Evolutionary conservation across 2,888 invertebrate genomes (phyloP), one percentile per base, ranked within the genome.

Genomic region (Leptinotarsa peninsularis): DNA sequence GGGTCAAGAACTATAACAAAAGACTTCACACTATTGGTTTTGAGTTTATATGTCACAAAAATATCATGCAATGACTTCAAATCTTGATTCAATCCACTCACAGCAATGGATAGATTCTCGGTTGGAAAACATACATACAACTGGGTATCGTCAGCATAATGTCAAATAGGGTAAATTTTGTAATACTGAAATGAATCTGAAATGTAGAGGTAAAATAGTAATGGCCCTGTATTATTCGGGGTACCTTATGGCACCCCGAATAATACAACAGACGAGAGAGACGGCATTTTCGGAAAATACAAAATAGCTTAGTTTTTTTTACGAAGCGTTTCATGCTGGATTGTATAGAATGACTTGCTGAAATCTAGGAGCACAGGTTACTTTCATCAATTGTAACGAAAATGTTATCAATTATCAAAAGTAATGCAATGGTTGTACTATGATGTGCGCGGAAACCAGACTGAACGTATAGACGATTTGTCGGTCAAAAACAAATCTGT

Each of bases 61-160:
- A 5, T 27, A 27, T 27, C 27, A 27, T 27, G 5, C 27, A 27
- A 27, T 27, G 0, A 27, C 5, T 27, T 5, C 27, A 27, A 27
- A 27, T 5, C 5, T 5, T 27, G 5, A 27, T 27, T 27, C 5
- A 27, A 27, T 5, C 27, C 5, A 27, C 27, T 27, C 5, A 27
- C 27, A 27, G 27, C 27, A 27, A 21, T n/a, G 49, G 18, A 2
- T 17, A 49, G 0, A 27, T 72, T 54, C 18, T 49, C 43, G 15
- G 18, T n/a, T 49, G 21, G 33, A 27, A 56, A 72, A 67, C 13
- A 66, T 18, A 72, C 18, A 49, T 54, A 72, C 10, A 72, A 4
- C 54, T 67, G 43, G 14, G 58, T 66, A 27, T 72, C 72, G 15
- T 72, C 72, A 23, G 33, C 63, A 33, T 72, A 43, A 52, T 52